Evolutionary conservation across 2,797 vertebrate genomes (phyloP), one percentile per base, ranked within the genome.

Genomic region (Dendrocincla tyrannina): DNA sequence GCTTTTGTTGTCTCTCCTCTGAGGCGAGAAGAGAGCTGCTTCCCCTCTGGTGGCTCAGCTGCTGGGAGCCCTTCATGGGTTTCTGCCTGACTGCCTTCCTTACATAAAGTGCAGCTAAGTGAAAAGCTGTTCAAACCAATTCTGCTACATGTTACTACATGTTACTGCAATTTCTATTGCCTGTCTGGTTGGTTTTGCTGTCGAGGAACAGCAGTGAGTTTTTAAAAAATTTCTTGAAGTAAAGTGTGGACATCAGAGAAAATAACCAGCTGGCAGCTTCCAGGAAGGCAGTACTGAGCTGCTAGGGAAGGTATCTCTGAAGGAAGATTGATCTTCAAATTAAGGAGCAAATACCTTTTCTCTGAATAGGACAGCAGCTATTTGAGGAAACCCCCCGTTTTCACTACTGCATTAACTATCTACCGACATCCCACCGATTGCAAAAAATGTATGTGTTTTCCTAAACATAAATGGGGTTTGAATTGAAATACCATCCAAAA

Each of bases 41-140:
- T 87, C 60, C 63, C 41, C 14, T 83, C 41, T 0, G 0, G 1
- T 0, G 1, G 60, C 85, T 85, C 68, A 13, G 81, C 76, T 68
- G 59, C 89, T 14, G 5, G 46, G 27, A 60, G 72, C 85, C 75
- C 62, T 55, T 55, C 32, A 0, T 13, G 44, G n/a, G 13, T 93
- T 97, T 95, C 93, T 91, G 95, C 92, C 85, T 81, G 25, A 75
- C 85, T 91, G 92, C 91, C 30, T 88, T 50, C 5, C 3, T 93
- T 92, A 94, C 66, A 8, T 91, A n/a, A 81, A 93, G 47, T 5
- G 5, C 18, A 49, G 39, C 32, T 37, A 75, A 92, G 91, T 85
- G 92, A 78, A 58, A 92, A 91, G 92, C 72, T 91, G 92, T 88
- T 96, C 78, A 78, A 55, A 75, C 78, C 68, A 41, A 66, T 88